Conservation (phyloP, 1,140 invertebrate genomes). For the Homarus americanus region DNA sequence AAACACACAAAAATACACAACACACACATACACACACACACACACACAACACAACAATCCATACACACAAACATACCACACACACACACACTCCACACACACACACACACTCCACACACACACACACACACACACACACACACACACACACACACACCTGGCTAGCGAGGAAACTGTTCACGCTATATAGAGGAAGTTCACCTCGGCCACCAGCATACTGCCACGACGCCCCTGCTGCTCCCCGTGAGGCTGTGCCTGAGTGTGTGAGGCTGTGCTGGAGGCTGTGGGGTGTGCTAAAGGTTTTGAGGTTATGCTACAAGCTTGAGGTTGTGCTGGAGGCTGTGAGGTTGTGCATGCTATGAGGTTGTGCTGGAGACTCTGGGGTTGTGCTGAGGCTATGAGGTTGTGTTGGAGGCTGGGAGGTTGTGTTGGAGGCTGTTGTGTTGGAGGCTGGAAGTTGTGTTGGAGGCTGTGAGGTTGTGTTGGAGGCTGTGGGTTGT, state of each 20-base stretch:
- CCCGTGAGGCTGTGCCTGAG: too few species aligned
- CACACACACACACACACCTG: constrained; percentile 27
- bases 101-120: too few species aligned
- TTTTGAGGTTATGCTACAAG: neutral
- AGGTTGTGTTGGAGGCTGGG: neutral
- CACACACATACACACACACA: neutral
- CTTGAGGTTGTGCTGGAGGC: neutral
- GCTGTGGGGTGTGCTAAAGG: too few species aligned
- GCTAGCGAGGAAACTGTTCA: constrained; percentile 23
- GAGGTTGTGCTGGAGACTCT: too few species aligned
- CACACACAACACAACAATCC: too few species aligned
- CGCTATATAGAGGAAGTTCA: constrained; percentile 17
- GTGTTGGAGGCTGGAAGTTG: neutral
- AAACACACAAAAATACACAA: too few species aligned
- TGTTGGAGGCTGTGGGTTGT: neutral
- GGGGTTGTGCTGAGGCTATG: neutral
- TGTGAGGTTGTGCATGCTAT: neutral
- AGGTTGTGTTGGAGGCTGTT: neutral
- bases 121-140: too few species aligned
- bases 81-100: too few species aligned
- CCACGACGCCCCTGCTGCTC: neutral
- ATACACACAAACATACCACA: too few species aligned
- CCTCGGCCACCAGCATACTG: neutral
- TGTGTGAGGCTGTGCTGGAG: too few species aligned
- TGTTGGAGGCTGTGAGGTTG: neutral